Conservation (phyloP, 2,797 vertebrate genomes). For the Aeoliscus strigatus region DNA sequence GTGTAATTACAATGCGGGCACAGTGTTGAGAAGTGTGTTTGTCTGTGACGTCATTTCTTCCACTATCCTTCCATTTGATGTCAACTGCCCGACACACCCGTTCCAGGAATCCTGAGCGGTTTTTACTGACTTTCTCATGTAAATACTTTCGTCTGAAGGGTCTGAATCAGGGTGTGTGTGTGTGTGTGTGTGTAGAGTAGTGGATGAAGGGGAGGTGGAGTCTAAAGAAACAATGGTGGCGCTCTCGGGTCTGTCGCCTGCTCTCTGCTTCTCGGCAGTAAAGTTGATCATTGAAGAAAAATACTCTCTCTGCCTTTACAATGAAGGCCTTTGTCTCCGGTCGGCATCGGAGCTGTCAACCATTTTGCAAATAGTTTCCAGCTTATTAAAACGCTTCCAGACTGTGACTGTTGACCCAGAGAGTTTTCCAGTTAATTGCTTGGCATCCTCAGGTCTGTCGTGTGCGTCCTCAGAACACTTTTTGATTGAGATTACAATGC, state of each 20-base stretch:
- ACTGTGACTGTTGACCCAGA: constrained; percentile 73
- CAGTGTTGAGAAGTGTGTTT: constrained; percentile 51
- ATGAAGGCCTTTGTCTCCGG: constrained; percentile 74
- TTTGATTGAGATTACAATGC: too few species aligned
- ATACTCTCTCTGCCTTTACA: constrained; percentile 68
- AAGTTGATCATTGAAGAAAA: constrained; percentile 71
- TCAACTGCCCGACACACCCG: constrained; percentile 69
- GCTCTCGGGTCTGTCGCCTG: constrained; percentile 70
- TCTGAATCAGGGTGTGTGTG: constrained; percentile 21
- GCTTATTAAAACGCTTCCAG: constrained; percentile 80
- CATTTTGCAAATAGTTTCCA: constrained; percentile 82
- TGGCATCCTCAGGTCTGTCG: constrained; percentile 64
- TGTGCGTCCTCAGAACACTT: constrained; percentile 60
- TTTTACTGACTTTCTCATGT: constrained; percentile 63
- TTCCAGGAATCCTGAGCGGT: constrained; percentile 70
- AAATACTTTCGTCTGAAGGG: constrained; percentile 60
- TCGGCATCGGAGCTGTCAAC: constrained; percentile 72
- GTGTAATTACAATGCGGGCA: constrained; percentile 46
- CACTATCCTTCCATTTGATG: constrained; percentile 43
- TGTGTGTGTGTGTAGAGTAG: too few species aligned
- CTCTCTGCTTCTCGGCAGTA: constrained; percentile 66
- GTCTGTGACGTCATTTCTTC: constrained; percentile 50
- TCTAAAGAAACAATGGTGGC: constrained; percentile 60
- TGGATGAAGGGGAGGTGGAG: constrained; percentile 32
- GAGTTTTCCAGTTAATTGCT: constrained; percentile 75